A percentile compares a stretch with the other conserved stretches of the same genome.
Conservation (phyloP, 2,888 invertebrate genomes). For the Cartodere bifasciata region DNA sequence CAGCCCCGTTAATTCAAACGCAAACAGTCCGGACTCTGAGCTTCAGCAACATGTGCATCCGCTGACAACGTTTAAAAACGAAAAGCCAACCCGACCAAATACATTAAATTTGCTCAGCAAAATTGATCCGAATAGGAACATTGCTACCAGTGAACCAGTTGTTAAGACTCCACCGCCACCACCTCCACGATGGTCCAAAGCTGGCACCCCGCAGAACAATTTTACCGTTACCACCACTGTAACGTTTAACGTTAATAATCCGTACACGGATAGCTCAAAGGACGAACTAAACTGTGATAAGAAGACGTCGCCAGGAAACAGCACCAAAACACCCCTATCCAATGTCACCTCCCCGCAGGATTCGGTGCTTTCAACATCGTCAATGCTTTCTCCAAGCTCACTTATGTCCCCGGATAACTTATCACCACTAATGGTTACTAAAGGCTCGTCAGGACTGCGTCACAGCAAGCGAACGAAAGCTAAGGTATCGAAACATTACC, state of each 20-base stretch:
- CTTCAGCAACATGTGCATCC: conserved; percentile 70
- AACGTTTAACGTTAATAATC: conserved; percentile 62
- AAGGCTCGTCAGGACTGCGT: conserved; percentile 38
- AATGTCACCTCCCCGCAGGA: conserved; percentile 53
- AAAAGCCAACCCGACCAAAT: conserved; percentile 64
- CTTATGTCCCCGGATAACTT: conserved; percentile 36
- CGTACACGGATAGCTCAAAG: conserved; percentile 33
- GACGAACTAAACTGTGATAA: conserved; percentile 37
- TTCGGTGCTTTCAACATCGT: conserved; percentile 27
- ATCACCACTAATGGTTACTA: conserved; percentile 37
- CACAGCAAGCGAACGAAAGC: conserved; percentile 37
- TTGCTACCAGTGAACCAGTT: conserved; percentile 21
- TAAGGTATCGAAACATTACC: conserved; percentile 60
- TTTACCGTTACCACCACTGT: conserved; percentile 80
- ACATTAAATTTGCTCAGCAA: conserved; percentile 62
- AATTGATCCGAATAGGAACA: conserved; percentile 23
- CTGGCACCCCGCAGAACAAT: conserved; percentile 51
- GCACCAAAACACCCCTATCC: conserved; percentile 49
- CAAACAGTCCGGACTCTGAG: conserved; percentile 44
- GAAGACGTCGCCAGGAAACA: conserved; percentile 60
- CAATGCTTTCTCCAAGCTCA: conserved; percentile 34
- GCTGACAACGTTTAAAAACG: conserved; percentile 53
- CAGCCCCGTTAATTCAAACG: conserved; percentile 29
- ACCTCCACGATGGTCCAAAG: conserved; percentile 76
- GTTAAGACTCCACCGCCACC: conserved; percentile 65